A percentile compares a stretch with the other conserved stretches of the same genome.
Evolutionary conservation across 2,888 invertebrate species (phyloP).

Genomic region (Acronicta psi): DNA sequence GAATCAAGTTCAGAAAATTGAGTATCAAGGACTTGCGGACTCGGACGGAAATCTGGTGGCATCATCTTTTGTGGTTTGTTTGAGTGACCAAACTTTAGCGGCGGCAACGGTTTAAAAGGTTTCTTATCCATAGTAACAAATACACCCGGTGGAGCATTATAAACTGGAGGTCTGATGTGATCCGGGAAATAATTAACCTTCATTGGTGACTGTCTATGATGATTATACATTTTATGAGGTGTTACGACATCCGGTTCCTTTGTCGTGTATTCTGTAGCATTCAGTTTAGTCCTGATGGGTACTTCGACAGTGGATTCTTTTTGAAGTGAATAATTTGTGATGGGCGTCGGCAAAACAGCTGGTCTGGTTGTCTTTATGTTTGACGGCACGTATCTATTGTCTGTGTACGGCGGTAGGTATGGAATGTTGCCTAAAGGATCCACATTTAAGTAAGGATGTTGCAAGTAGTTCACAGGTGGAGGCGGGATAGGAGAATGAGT

Average conservation of each 20-base stretch:
- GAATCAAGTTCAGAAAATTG: constrained; percentile 74
- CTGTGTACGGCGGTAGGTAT: constrained; percentile 59
- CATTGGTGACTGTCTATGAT: constrained; percentile 61
- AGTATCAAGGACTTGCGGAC: constrained; percentile 80
- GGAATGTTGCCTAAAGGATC: constrained; percentile 53
- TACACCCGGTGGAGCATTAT: constrained; percentile 84
- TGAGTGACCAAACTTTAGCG: constrained; percentile 71
- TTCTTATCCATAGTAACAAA: constrained; percentile 85
- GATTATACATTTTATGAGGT: constrained; percentile 66
- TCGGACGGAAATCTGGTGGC: constrained; percentile 80
- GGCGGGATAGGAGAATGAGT: constrained; percentile 68
- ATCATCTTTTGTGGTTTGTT: constrained; percentile 68
- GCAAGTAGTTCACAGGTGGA: constrained; percentile 62
- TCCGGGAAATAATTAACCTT: constrained; percentile 77
- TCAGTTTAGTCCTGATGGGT: constrained; percentile 58
- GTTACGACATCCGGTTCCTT: constrained; percentile 66
- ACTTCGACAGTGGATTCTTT: constrained; percentile 67
- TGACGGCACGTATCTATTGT: constrained; percentile 67
- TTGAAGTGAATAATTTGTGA: constrained; percentile 46
- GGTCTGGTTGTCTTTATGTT: constrained; percentile 76
- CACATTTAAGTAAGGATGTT: constrained; percentile 68
- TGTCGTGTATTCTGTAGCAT: constrained; percentile 66
- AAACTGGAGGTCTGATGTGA: constrained; percentile 80
- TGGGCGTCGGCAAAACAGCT: constrained; percentile 75
- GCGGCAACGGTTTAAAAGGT: constrained; percentile 85